Conservation (phyloP, 2,113 vertebrate species). For the Eulemur macaco region DNA sequence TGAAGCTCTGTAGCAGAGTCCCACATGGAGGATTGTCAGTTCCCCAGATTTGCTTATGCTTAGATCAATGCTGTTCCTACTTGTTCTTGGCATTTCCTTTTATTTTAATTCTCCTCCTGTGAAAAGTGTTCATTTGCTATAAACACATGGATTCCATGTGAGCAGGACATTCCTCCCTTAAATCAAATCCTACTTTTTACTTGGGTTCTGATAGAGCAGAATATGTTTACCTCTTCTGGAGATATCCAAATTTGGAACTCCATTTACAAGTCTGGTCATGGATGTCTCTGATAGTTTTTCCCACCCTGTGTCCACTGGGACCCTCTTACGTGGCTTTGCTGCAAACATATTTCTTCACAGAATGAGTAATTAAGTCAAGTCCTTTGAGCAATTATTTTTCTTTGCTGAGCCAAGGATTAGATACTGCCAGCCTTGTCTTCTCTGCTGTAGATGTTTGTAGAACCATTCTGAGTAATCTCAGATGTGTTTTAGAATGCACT, state of each 20-base stretch:
- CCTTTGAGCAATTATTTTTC: constrained; percentile 31
- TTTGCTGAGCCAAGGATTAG: constrained; percentile 23
- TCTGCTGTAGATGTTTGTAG: not conserved
- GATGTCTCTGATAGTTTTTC: not conserved
- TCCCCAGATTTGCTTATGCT: not conserved
- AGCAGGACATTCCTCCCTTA: not conserved
- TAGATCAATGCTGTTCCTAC: not conserved
- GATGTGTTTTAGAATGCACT: not conserved
- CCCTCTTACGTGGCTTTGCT: not conserved
- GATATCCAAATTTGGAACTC: not conserved
- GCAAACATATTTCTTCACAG: not conserved
- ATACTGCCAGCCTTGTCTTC: not conserved
- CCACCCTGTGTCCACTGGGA: not conserved
- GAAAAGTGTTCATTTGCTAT: not conserved
- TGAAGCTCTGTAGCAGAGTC: not conserved
- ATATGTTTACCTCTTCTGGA: not conserved
- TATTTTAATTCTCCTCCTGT: not conserved
- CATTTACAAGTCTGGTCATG: not conserved
- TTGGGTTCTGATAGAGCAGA: not conserved
- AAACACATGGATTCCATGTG: not conserved
- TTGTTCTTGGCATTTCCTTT: not conserved
- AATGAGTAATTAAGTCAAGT: not conserved
- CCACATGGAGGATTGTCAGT: not conserved
- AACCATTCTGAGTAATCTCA: not conserved
- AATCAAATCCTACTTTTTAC: not conserved